phyloP scores from a whole-genome alignment of 2,797 vertebrate species.

The Acipenser transmontanus region DNA sequence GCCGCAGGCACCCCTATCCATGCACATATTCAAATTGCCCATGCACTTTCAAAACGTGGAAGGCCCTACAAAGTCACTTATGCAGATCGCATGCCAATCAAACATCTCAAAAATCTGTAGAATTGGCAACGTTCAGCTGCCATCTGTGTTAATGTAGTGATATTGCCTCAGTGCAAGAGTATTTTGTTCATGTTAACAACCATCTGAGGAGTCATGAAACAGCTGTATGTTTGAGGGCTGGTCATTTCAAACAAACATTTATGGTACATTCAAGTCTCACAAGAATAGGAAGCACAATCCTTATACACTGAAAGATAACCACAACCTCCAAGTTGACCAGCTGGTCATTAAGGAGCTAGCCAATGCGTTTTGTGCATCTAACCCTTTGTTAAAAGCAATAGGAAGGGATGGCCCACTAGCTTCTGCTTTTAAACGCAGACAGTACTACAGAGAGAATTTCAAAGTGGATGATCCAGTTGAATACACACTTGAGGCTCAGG shows the following conservation, averaged over 20 bases:
- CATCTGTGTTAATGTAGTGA: conserved; percentile 6
- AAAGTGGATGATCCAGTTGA: conserved; percentile 20
- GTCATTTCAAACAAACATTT: conserved; percentile 12
- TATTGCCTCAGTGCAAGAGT: conserved; percentile 5
- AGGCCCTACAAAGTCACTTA: conserved; percentile 4
- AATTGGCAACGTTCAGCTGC: conserved; percentile 3
- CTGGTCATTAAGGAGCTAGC: conserved; percentile 13
- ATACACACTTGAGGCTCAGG: conserved; percentile 21
- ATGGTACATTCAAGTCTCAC: conserved; percentile 18
- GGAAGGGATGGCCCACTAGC: conserved; percentile 21
- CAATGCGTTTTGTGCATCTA: conserved; percentile 11
- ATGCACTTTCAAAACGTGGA: conserved; percentile 17
- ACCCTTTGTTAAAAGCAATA: conserved; percentile 17
- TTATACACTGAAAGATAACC: conserved; percentile 13
- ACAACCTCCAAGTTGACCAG: conserved; percentile 18
- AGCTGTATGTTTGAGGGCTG: conserved; percentile 13
- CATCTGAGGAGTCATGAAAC: conserved; percentile 14
- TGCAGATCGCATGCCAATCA: conserved; percentile 16
- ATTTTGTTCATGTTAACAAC: conserved; percentile 13
- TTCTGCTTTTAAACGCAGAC: conserved; percentile 24
- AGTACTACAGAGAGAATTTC: conserved; percentile 27
- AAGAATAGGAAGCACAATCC: conserved; percentile 7
- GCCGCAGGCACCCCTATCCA: conserved; percentile 5
- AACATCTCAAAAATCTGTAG: conserved; percentile 4
- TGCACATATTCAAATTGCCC: conserved; percentile 19